Conservation (phyloP, 2,113 vertebrate genomes). For the Pollimyrus isidori region DNA sequence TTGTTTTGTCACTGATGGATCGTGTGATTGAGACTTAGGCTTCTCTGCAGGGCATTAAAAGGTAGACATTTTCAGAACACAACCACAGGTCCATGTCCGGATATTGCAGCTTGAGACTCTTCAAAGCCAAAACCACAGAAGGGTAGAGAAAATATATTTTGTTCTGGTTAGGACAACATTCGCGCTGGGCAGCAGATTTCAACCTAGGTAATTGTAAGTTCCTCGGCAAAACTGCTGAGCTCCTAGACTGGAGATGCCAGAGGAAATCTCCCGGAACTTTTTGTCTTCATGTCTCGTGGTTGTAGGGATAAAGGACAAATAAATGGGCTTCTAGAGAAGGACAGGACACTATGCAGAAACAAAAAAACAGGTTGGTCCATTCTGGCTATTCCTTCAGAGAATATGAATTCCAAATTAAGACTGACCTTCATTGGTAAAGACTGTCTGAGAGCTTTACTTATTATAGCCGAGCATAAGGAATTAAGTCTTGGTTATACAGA, state of each 20-base stretch:
- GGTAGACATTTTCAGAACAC: slow-evolving; percentile 32
- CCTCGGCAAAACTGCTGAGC: neutral
- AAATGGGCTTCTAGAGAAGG: neutral
- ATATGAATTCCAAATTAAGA: slow-evolving; percentile 16
- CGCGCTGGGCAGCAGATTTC: neutral
- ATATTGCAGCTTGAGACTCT: slow-evolving; percentile 18
- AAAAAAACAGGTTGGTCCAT: neutral
- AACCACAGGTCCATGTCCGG: slow-evolving; percentile 5
- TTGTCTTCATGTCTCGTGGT: neutral
- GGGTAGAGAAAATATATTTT: neutral
- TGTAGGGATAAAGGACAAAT: neutral
- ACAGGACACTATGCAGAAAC: neutral
- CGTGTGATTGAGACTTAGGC: neutral
- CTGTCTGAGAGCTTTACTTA: slow-evolving; percentile 11
- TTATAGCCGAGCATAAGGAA: slow-evolving; percentile 20
- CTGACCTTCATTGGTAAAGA: neutral
- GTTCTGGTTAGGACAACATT: neutral
- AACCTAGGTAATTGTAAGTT: neutral
- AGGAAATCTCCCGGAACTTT: neutral
- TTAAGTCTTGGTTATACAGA: slow-evolving; percentile 24
- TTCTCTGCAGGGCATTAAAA: slow-evolving; percentile 14
- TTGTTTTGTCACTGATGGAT: slow-evolving; percentile 18
- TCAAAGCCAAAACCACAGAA: slow-evolving; percentile 4
- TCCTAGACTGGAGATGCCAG: neutral
- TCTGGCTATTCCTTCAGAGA: neutral